Percentiles rank a stretch among this genome's conserved stretches.
Conservation (phyloP, 2,113 vertebrate species). For the Aphyosemion australe region DNA sequence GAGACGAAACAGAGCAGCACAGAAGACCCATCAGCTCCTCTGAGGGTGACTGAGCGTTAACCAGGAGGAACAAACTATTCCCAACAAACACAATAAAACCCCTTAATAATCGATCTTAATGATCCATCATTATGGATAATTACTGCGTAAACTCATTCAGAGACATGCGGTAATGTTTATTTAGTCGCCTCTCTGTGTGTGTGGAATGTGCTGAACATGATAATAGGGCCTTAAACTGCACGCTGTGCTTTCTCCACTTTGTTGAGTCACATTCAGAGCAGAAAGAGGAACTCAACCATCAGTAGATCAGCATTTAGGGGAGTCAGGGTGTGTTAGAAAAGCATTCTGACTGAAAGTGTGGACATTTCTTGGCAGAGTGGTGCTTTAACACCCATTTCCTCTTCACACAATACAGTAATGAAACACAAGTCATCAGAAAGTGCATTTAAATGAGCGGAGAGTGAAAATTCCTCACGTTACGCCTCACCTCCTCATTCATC, state of each 20-base stretch:
- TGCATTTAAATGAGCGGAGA: constrained; percentile 22
- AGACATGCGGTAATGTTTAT: constrained; percentile 62
- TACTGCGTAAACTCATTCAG: constrained; percentile 65
- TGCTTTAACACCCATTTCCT: constrained; percentile 58
- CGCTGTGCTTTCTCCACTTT: constrained; percentile 6
- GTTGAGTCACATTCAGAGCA: constrained; percentile 36
- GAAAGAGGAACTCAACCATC: constrained; percentile 34
- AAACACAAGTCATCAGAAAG: constrained; percentile 44
- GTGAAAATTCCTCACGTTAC: background rate
- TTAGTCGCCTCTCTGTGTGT: constrained; percentile 57
- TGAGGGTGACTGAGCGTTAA: constrained; percentile 14
- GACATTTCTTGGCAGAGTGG: constrained; percentile 48
- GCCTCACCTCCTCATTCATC: constrained; percentile 36
- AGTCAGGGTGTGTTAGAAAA: constrained; percentile 51
- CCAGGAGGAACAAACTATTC: constrained; percentile 32
- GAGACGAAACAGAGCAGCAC: too few species aligned
- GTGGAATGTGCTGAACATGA: constrained; percentile 66
- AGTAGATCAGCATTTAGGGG: constrained; percentile 27
- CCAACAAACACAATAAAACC: constrained; percentile 48
- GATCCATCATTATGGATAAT: constrained; percentile 65
- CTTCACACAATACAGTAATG: constrained; percentile 52
- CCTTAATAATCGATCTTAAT: constrained; percentile 70
- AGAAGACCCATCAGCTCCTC: too few species aligned
- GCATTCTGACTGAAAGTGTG: constrained; percentile 16
- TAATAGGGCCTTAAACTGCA: constrained; percentile 18